A percentile compares a stretch with the other conserved stretches of the same genome.
These are phyloP conservation scores for Motacilla alba DNA, from an alignment of 2,113 vertebrate species.

Conservation along the genomic window DNA sequence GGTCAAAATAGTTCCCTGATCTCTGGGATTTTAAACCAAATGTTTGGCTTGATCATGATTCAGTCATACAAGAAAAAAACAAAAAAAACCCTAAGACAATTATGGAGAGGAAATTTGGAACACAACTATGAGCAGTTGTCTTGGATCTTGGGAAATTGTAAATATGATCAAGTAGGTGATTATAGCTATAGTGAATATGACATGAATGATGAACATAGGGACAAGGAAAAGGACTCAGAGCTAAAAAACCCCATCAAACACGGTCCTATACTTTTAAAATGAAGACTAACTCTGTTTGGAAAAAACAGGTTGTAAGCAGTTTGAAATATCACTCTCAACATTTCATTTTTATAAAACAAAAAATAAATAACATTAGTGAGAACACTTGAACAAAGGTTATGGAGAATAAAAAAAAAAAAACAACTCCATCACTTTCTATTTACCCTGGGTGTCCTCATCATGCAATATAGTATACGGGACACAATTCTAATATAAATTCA, in stretches of 20 bases:
- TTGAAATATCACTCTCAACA: not conserved
- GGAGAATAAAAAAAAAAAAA: not conserved
- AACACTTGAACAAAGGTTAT: not conserved
- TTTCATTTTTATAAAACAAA: not conserved
- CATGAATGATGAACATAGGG: not conserved
- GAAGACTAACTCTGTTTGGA: not conserved
- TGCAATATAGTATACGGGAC: conserved; percentile 59
- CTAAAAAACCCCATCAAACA: not conserved
- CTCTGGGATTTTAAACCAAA: not conserved
- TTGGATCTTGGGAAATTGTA: not conserved
- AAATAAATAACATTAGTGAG: conserved; percentile 4
- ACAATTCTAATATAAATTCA: conserved; percentile 68
- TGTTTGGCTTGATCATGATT: not conserved
- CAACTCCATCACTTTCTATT: conserved; percentile 12
- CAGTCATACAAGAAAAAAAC: not conserved
- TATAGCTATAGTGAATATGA: not conserved
- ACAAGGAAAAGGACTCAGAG: not conserved
- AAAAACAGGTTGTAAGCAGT: not conserved
- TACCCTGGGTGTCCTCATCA: conserved; percentile 38
- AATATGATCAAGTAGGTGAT: not conserved
- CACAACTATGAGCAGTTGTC: not conserved
- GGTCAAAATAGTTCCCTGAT: not conserved
- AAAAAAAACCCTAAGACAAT: not conserved
- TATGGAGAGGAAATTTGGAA: not conserved
- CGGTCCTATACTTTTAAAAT: not conserved